Conservation (phyloP, 2,113 vertebrate genomes). For the Pungitius pungitius region DNA sequence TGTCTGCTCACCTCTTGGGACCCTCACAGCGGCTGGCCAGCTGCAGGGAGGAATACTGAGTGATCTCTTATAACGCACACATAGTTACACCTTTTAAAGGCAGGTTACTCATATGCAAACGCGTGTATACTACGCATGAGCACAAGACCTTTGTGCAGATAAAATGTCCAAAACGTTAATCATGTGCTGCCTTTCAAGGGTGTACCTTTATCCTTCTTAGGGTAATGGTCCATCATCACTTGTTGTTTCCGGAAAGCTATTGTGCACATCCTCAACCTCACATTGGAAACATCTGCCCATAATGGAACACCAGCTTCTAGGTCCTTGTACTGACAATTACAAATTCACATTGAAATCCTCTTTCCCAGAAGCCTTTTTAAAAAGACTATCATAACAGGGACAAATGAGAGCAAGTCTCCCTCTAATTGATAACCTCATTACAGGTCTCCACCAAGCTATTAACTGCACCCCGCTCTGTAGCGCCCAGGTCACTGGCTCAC, state of each 20-base stretch:
- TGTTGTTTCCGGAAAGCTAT: constrained; percentile 47
- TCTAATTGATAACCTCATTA: constrained; percentile 74
- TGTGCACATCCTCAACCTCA: constrained; percentile 35
- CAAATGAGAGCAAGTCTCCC: constrained; percentile 60
- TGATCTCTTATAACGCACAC: constrained; percentile 7
- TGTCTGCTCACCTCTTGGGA: constrained; percentile 48
- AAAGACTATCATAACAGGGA: constrained; percentile 53
- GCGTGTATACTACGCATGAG: neutral
- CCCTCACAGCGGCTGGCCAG: constrained; percentile 38
- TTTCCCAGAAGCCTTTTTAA: constrained; percentile 31
- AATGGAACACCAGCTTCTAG: constrained; percentile 30
- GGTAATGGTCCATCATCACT: constrained; percentile 51
- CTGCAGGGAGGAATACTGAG: constrained; percentile 59
- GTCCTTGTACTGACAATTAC: constrained; percentile 53
- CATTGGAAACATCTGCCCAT: constrained; percentile 54
- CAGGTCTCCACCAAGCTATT: constrained; percentile 62
- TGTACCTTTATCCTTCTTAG: constrained; percentile 37
- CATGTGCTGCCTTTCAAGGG: neutral
- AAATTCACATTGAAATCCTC: constrained; percentile 32
- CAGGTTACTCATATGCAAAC: constrained; percentile 5
- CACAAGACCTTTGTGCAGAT: constrained; percentile 23
- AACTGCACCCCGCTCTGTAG: constrained; percentile 36
- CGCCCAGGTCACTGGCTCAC: constrained; percentile 53
- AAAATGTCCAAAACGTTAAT: neutral
- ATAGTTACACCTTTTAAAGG: neutral